Evolutionary conservation across 2,888 invertebrate genomes (phyloP).

Genomic region (Sarcophaga caerulescens): DNA sequence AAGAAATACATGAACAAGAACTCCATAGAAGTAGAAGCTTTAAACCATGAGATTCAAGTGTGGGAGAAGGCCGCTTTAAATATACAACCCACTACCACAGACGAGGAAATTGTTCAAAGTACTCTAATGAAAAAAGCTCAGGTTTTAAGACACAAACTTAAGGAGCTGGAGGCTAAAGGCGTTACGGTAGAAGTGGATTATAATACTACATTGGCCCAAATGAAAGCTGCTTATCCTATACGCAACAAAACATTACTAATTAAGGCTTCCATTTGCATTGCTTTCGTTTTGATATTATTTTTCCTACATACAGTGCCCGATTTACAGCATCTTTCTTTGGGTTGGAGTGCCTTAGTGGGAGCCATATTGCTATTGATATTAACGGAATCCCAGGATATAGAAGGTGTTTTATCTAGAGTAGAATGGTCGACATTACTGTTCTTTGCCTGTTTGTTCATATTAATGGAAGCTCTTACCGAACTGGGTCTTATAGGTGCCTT

Average conservation of each 20-base stretch:
- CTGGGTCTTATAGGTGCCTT: conserved; percentile 91
- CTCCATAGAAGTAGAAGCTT: conserved; percentile 85
- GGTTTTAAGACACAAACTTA: conserved; percentile 84
- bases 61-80: conserved; percentile 89
- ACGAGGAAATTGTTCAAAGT: conserved; percentile 89
- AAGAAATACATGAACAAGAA: conserved; percentile 86
- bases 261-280: conserved; percentile 87
- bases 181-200: conserved; percentile 83
- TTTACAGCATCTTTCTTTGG: conserved; percentile 87
- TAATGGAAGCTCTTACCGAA: conserved; percentile 93
- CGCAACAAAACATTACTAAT: conserved; percentile 87
- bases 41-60: conserved; percentile 89
- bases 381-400: conserved; percentile 89
- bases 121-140: conserved; percentile 88
- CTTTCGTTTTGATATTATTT: conserved; percentile 88
- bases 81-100: conserved; percentile 88
- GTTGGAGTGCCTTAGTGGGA: conserved; percentile 93
- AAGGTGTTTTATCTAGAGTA: conserved; percentile 89
- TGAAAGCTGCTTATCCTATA: conserved; percentile 88
- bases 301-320: conserved; percentile 90
- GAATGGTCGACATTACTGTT: conserved; percentile 96
- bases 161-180: conserved; percentile 81
- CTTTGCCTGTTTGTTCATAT: conserved; percentile 93
- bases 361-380: conserved; percentile 89
- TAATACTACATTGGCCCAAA: conserved; percentile 82